Base-by-base conservation (phyloP, 1,140 invertebrate species). In the Ctenoplectra terminalis region DNA sequence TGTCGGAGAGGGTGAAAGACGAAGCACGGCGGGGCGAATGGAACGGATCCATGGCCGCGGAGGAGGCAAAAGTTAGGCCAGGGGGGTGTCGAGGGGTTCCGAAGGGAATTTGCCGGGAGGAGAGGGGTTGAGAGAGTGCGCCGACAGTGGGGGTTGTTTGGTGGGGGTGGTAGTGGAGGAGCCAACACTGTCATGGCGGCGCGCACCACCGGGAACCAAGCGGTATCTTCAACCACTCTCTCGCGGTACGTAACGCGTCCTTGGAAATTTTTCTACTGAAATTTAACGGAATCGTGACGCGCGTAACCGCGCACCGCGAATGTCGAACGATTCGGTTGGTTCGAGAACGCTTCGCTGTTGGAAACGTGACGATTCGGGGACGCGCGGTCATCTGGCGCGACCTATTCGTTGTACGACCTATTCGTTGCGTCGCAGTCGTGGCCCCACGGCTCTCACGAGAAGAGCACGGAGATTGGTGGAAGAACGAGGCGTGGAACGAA, bases 111-210 rank as follows among this genome's bases (percentile, higher is more conserved):
- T 29, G 37, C 48, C 66, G 87, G 82, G 84, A 76, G 73, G 81
- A 83, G 84, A 75, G 86, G 86, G 77, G 86, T 75, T 81, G 76
- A 86, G 69, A 80, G 80, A 80, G 83, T 77, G 73, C 82, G 79
- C 43, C 73, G 72, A 56, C 37, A 11, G 85, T 81, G 81, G 77
- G 85, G 81, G 56, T 72, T 58, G 81, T 83, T 75, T 69, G 83
- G 82, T 58, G 88, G 87, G 87, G 90, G 85, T 82, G 87, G 34
- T 82, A 82, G 87, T 69, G 82, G 87, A 81, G 88, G 74, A 88
- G 85, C 84, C 74, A 89, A 89, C 84, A 91, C 89, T 93, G 92
- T 93, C 92, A 93, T 94, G 93, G 92, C 92, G 93, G 87, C 92
- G 92, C 88, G 91, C 89, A 92, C 90, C 89, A 91, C 90, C 90